These are phyloP conservation scores for Oreochromis tanganicae DNA, from an alignment of 2,113 vertebrate species.

Conservation along the genomic window DNA sequence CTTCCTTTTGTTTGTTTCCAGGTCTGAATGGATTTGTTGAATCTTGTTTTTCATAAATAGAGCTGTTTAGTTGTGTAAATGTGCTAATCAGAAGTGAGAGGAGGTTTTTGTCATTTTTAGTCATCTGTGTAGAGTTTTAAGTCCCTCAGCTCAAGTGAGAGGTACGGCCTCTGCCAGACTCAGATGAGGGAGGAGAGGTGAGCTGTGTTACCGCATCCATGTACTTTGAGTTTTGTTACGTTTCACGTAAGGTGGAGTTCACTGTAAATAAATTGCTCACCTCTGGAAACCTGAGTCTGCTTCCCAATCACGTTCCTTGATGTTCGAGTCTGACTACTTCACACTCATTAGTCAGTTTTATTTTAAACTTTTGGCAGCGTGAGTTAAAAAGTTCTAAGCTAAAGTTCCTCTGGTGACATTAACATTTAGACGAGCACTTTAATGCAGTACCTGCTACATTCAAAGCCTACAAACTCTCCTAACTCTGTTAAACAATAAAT, in stretches of 20 bases:
- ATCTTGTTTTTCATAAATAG: background rate
- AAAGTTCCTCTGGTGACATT: background rate
- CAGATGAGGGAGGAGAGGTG: background rate
- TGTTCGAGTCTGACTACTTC: background rate
- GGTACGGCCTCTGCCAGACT: background rate
- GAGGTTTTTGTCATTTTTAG: background rate
- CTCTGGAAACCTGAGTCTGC: background rate
- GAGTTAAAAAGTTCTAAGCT: accelerated
- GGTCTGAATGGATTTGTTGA: background rate
- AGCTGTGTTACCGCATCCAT: background rate
- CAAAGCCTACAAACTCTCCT: background rate
- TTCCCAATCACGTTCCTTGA: background rate
- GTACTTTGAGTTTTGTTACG: background rate
- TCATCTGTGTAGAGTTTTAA: background rate
- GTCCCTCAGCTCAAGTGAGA: accelerated
- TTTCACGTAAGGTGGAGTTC: background rate
- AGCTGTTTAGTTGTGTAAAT: accelerated
- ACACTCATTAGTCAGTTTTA: background rate
- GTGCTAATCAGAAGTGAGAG: background rate
- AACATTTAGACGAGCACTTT: background rate
- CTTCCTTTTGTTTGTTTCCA: background rate
- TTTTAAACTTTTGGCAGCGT: background rate
- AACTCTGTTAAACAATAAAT: background rate
- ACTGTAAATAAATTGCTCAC: background rate
- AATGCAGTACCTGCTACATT: background rate